Conservation (phyloP, 2,797 vertebrate genomes). For the Vireo griseus region DNA sequence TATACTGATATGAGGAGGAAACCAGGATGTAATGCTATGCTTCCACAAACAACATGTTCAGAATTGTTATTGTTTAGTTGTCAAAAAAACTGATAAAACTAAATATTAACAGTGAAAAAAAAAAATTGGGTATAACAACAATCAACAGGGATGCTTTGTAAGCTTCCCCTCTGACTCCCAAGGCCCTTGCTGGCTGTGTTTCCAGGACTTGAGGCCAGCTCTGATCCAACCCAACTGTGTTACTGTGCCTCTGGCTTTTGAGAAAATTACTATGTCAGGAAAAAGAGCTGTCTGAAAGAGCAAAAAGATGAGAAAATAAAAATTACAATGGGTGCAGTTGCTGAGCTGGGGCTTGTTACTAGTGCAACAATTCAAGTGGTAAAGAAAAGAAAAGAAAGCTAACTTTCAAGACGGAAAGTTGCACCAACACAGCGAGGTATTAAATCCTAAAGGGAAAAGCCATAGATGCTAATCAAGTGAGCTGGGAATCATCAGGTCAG, state of each 20-base stretch:
- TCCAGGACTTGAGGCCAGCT: neutral
- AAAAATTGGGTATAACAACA: neutral
- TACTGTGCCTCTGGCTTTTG: neutral
- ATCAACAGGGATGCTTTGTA: rapidly evolving
- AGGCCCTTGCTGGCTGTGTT: neutral
- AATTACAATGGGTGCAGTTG: neutral
- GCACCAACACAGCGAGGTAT: rapidly evolving
- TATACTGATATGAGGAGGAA: neutral
- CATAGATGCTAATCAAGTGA: neutral
- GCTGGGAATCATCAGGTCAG: neutral
- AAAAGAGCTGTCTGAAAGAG: neutral
- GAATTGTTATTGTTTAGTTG: neutral
- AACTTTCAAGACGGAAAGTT: neutral
- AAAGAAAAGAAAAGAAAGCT: neutral
- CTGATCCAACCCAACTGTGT: neutral
- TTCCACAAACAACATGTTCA: neutral
- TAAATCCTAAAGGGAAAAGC: neutral
- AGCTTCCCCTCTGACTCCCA: neutral
- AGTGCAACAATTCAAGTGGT: neutral
- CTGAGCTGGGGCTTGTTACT: neutral
- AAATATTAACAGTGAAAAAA: neutral
- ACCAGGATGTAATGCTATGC: neutral
- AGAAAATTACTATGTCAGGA: neutral
- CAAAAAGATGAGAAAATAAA: neutral
- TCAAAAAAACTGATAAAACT: neutral